Evolutionary conservation across 2,797 vertebrate genomes (phyloP).

Genomic region (Chelon auratus): DNA sequence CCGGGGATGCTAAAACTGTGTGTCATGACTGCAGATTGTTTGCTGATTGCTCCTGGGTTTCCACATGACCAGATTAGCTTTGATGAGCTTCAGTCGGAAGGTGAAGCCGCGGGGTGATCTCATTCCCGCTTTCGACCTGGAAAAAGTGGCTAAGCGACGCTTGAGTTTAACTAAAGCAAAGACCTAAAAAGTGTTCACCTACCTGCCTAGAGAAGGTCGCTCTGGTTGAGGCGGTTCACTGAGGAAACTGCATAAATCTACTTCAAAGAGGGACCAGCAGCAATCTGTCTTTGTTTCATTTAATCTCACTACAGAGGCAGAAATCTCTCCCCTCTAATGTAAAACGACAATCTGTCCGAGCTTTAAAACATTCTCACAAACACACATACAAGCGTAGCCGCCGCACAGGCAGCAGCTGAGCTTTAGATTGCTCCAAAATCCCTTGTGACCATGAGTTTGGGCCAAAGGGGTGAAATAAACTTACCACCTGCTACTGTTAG

Average conservation of each 20-base stretch:
- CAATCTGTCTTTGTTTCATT: constrained; percentile 23
- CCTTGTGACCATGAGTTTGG: constrained; percentile 68
- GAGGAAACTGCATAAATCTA: constrained; percentile 14
- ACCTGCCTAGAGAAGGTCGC: constrained; percentile 13
- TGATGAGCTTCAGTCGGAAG: constrained; percentile 65
- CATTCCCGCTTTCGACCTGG: constrained; percentile 47
- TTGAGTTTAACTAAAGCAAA: constrained; percentile 45
- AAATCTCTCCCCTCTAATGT: constrained; percentile 38
- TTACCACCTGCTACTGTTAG: constrained; percentile 86
- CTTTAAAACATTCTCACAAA: constrained; percentile 48
- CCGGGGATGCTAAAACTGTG: constrained; percentile 46
- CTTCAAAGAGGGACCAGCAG: constrained; percentile 14
- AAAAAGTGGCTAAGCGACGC: constrained; percentile 51
- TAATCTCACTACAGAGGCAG: constrained; percentile 24
- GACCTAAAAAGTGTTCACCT: constrained; percentile 33
- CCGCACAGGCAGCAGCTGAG: constrained; percentile 74
- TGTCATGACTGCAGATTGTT: constrained; percentile 60
- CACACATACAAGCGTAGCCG: constrained; percentile 63
- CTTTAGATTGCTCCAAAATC: constrained; percentile 72
- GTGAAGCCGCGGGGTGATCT: constrained; percentile 57
- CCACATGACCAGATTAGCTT: constrained; percentile 72
- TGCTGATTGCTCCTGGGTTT: constrained; percentile 63
- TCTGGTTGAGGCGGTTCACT: not conserved
- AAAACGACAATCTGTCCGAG: constrained; percentile 62
- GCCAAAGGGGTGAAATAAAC: constrained; percentile 81